Conservation (phyloP, 2,113 vertebrate species). For the Eira barbara region DNA sequence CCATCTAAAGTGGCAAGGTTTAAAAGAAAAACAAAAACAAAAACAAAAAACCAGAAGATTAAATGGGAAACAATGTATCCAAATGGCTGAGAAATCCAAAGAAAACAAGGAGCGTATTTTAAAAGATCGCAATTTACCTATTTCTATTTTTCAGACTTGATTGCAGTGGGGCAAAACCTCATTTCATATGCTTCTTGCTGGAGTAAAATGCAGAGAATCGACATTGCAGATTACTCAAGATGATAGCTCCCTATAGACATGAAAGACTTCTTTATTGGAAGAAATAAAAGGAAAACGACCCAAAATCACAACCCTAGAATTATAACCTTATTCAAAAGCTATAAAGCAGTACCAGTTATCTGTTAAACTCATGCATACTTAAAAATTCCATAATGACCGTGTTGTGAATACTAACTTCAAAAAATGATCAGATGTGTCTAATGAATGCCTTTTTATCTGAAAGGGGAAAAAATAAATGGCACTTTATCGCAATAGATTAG, state of each 20-base stretch:
- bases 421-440: conserved; percentile 29
- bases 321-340: conserved; percentile 57
- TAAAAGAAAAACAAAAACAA: neutral
- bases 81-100: neutral
- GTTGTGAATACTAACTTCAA: conserved; percentile 35
- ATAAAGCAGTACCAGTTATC: conserved; percentile 19
- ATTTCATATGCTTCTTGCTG: neutral
- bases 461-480: neutral
- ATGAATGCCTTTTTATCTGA: neutral
- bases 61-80: neutral
- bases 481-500: neutral
- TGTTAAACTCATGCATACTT: conserved; percentile 36
- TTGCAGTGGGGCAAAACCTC: neutral
- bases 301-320: conserved; percentile 60
- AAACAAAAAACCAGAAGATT: neutral
- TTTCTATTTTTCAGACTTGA: neutral
- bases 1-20: neutral
- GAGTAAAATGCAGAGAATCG: neutral
- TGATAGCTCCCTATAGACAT: neutral
- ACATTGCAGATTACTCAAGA: neutral
- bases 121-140: neutral
- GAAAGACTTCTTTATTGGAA: conserved; percentile 37
- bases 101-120: neutral
- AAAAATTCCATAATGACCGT: conserved; percentile 47
- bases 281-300: conserved; percentile 62